phyloP scores from a whole-genome alignment of 2,797 vertebrate species.

The Amblyopsis hoosieri region DNA sequence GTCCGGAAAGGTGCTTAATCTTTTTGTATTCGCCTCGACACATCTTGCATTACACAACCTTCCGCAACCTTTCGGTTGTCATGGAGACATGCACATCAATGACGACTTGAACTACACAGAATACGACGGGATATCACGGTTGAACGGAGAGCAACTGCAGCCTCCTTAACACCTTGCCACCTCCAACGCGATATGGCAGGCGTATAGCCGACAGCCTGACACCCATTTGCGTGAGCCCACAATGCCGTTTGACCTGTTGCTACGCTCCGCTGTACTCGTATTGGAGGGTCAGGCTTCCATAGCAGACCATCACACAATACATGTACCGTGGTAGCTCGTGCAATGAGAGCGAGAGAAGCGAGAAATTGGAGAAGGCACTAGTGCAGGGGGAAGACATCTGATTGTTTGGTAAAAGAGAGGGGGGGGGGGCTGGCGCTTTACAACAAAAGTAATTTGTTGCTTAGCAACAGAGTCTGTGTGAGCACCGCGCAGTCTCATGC shows the following conservation, averaged over 20 bases:
- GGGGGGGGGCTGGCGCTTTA: conserved; percentile 28
- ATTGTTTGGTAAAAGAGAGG: conserved; percentile 25
- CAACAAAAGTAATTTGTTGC: conserved; percentile 76
- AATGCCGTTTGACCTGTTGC: conserved; percentile 46
- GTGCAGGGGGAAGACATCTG: conserved; percentile 17
- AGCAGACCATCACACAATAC: background rate
- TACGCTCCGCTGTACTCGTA: conserved; percentile 2
- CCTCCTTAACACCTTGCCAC: conserved; percentile 59
- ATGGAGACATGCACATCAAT: conserved; percentile 60
- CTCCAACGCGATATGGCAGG: conserved; percentile 1
- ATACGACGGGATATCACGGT: conserved; percentile 34
- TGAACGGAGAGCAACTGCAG: conserved; percentile 20
- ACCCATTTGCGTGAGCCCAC: background rate
- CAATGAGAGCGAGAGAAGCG: background rate
- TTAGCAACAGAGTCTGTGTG: conserved; percentile 75
- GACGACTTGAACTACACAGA: conserved; percentile 38
- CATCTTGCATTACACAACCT: conserved; percentile 58
- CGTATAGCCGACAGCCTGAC: background rate
- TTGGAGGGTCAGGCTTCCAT: background rate
- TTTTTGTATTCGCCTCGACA: conserved; percentile 37
- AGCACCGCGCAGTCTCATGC: conserved; percentile 44
- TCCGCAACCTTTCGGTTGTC: conserved; percentile 41
- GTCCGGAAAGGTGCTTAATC: conserved; percentile 30
- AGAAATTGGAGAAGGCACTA: conserved; percentile 3
- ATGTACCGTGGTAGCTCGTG: background rate